phyloP scores from a whole-genome alignment of 2,888 invertebrate genomes.

The Anagyrus pseudococci region DNA sequence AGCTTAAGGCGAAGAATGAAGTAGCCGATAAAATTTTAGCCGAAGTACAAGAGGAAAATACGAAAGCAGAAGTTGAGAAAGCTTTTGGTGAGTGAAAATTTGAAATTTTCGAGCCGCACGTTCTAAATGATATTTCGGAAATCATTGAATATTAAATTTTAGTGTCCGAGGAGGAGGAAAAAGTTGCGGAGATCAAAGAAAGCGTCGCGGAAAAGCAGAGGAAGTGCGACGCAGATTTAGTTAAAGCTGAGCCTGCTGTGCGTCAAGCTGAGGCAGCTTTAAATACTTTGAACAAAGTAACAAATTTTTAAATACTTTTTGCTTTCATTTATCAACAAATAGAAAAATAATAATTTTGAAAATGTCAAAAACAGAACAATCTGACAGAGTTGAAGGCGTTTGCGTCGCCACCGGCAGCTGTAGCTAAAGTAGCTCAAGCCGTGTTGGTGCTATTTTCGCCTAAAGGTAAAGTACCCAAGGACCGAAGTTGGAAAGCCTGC shows the following conservation, averaged over 20 bases:
- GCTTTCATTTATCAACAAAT: background rate
- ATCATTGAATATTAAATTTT: constrained; percentile 15
- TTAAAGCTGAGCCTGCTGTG: constrained; percentile 90
- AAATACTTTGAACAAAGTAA: constrained; percentile 86
- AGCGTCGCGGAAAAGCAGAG: constrained; percentile 85
- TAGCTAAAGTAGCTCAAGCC: constrained; percentile 85
- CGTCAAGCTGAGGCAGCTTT: constrained; percentile 88
- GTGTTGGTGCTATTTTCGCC: constrained; percentile 85
- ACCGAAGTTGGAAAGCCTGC: constrained; percentile 90
- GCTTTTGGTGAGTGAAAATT: constrained; percentile 67
- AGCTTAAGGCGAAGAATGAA: constrained; percentile 85
- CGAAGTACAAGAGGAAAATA: constrained; percentile 87
- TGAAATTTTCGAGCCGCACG: background rate
- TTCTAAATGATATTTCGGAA: background rate
- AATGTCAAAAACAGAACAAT: constrained; percentile 68
- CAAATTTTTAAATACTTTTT: background rate
- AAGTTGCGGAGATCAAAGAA: constrained; percentile 88
- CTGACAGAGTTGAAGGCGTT: constrained; percentile 94
- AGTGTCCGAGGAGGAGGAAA: constrained; percentile 86
- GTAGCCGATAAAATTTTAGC: constrained; percentile 88
- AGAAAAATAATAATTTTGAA: background rate
- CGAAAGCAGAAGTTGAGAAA: constrained; percentile 89
- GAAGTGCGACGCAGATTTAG: constrained; percentile 87
- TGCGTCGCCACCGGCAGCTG: constrained; percentile 88
- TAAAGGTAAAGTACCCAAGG: constrained; percentile 87